A percentile compares a stretch with the other conserved stretches of the same genome.
Evolutionary conservation across 1,140 invertebrate genomes (phyloP).

Genomic region (Drosophila sucinea): DNA sequence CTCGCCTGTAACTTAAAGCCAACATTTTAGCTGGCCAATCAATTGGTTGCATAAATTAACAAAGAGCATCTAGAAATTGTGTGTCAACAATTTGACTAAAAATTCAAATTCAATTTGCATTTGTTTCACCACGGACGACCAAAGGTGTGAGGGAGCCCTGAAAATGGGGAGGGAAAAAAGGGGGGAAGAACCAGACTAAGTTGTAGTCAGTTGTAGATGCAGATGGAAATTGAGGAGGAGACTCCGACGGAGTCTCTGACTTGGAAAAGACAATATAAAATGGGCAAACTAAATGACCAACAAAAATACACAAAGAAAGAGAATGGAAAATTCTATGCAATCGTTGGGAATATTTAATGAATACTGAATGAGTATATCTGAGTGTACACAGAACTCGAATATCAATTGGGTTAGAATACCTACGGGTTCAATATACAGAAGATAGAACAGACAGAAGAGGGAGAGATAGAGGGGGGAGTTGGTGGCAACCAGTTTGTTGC

Average conservation of each 20-base stretch:
- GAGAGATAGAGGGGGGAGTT: neutral
- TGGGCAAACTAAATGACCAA: slow-evolving; percentile 61
- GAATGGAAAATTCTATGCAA: slow-evolving; percentile 48
- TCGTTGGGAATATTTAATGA: slow-evolving; percentile 69
- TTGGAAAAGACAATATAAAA: slow-evolving; percentile 69
- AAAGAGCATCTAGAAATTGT: slow-evolving; percentile 46
- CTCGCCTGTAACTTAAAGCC: neutral
- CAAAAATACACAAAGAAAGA: slow-evolving; percentile 10
- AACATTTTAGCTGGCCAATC: slow-evolving; percentile 36
- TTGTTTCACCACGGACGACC: slow-evolving; percentile 30
- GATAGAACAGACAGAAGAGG: neutral
- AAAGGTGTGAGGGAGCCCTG: slow-evolving; percentile 6
- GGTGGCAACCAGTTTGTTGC: slow-evolving; percentile 48
- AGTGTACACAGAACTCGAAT: slow-evolving; percentile 44
- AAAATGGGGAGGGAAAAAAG: slow-evolving; percentile 1
- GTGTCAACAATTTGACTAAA: slow-evolving; percentile 48
- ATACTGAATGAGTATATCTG: slow-evolving; percentile 51
- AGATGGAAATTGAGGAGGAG: slow-evolving; percentile 18
- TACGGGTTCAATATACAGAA: slow-evolving; percentile 31
- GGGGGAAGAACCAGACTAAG: neutral
- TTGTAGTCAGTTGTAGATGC: slow-evolving; percentile 7
- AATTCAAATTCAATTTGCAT: slow-evolving; percentile 63
- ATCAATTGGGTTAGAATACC: slow-evolving; percentile 43
- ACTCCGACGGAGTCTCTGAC: slow-evolving; percentile 17
- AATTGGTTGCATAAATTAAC: slow-evolving; percentile 55